phyloP scores from a whole-genome alignment of 2,113 vertebrate species.

The Scomber colias region DNA sequence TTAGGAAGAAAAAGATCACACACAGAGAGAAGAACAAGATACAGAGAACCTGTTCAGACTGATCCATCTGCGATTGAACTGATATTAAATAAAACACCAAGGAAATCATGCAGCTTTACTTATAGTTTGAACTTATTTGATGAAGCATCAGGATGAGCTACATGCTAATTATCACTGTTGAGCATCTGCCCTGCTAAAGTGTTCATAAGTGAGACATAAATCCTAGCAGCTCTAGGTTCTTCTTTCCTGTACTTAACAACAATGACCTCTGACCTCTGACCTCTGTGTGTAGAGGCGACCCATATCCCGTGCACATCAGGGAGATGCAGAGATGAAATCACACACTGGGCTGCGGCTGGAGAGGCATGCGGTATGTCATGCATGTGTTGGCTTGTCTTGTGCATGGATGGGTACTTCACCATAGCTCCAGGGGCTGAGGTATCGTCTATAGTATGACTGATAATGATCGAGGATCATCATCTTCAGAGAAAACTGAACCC shows the following conservation, averaged over 20 bases:
- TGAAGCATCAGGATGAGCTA: too few relatives aligned
- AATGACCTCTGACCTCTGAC: conserved; percentile 63
- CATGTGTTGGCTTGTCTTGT: not conserved
- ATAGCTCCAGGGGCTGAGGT: conserved; percentile 23
- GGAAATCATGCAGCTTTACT: conserved; percentile 2
- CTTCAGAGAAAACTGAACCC: conserved; percentile 7
- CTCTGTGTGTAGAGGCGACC: not conserved
- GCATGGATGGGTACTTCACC: conserved; percentile 15
- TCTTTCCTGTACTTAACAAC: conserved; percentile 2
- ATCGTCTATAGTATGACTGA: conserved; percentile 18
- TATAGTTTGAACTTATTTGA: not conserved
- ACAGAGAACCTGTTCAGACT: conserved; percentile 4
- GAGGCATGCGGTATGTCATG: not conserved
- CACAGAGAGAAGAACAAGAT: conserved; percentile 4
- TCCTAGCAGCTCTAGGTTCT: not conserved
- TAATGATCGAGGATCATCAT: conserved; percentile 28
- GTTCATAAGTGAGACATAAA: not conserved
- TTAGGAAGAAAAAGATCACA: conserved; percentile 4
- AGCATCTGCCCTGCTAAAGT: not conserved
- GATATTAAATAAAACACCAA: conserved; percentile 1
- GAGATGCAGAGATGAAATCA: not conserved
- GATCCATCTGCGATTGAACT: not conserved
- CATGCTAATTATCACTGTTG: not conserved
- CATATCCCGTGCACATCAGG: conserved; percentile 7
- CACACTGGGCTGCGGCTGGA: not conserved